Percentiles rank a stretch among this genome's conserved stretches.
phyloP scores from a whole-genome alignment of 2,888 invertebrate species.

The Brenthis hecate region DNA sequence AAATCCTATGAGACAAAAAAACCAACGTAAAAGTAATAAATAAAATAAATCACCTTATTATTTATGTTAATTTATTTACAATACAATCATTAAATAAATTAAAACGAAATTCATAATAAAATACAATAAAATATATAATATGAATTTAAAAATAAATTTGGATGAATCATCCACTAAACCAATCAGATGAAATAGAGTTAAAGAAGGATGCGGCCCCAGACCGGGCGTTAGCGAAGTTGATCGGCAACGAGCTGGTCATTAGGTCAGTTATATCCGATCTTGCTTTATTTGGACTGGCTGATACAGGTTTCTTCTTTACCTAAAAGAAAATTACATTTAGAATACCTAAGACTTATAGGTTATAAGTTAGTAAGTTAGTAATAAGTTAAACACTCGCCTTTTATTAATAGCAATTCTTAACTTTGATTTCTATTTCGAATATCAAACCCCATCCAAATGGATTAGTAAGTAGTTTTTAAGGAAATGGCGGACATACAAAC shows the following conservation, averaged over 20 bases:
- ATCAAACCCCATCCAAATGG: no score
- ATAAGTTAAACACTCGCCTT: not conserved
- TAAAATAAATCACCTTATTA: no score
- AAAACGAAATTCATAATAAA: no score
- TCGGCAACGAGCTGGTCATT: slow-evolving; percentile 68
- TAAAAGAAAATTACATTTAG: slow-evolving; percentile 45
- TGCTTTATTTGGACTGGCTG: slow-evolving; percentile 64
- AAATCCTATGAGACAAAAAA: no score
- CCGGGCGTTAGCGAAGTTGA: slow-evolving; percentile 82
- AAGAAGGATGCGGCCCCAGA: slow-evolving; percentile 91
- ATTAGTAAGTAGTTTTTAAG: no score
- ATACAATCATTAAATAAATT: no score
- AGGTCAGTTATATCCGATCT: slow-evolving; percentile 66
- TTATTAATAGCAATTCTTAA: not conserved
- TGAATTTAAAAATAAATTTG: no score
- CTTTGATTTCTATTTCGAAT: not conserved
- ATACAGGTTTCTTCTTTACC: slow-evolving; percentile 74
- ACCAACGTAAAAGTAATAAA: no score
- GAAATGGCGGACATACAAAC: no score
- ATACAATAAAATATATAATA: no score
- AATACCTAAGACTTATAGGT: not conserved
- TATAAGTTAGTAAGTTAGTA: not conserved
- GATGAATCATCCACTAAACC: slow-evolving; percentile 83
- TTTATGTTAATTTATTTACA: no score
- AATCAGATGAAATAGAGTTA: slow-evolving; percentile 91